Evolutionary conservation across 1,140 invertebrate species (phyloP), one percentile per base, ranked within the genome.

Genomic region (Aphaenogaster floridana): DNA sequence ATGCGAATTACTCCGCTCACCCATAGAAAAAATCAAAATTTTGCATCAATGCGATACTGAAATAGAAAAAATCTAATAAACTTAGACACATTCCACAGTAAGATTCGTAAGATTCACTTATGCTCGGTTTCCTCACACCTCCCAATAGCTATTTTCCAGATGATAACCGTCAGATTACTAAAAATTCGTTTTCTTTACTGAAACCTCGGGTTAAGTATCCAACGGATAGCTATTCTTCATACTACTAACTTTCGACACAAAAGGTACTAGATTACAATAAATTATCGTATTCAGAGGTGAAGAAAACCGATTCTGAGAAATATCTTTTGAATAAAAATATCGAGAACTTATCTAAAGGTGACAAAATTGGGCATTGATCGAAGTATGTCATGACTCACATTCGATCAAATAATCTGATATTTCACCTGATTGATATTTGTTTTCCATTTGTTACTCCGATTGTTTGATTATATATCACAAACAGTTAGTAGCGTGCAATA

Each of bases 351-450:
- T 28, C 28, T 28, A 28, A 28, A 28, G 28, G 28, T 28, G 28
- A 28, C 28, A 0, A 28, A 28, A 28, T 28, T 28, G 28, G 0
- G 28, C 28, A 80, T 86, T 80, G 54, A 74, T 28, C 42, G 52
- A 68, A 77, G 13, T 61, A 54, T 39, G 21, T 48, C 48, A 45
- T 79, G 17, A 11, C 21, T 63, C 34, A 34, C 42, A 76, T 79
- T 54, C 11, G 2, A 6, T 17, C 39, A 57, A 78, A 77, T 3
- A 71, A 59, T 39, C 15, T 34, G 17, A 72, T 6, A n/a, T 81
- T 54, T 1, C 15, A 45, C 66, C 74, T 48, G 39, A 7, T n/a
- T 61, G 54, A 83, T 50, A 17, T 83, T 61, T 63, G 42, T 77
- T 39, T 45, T 61, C 13, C 54, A 59, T 17, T 45, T 2, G 5